These are phyloP conservation scores for Apistogramma diplotaenia DNA, from an alignment of 2,113 vertebrate species.

Conservation along the genomic window DNA sequence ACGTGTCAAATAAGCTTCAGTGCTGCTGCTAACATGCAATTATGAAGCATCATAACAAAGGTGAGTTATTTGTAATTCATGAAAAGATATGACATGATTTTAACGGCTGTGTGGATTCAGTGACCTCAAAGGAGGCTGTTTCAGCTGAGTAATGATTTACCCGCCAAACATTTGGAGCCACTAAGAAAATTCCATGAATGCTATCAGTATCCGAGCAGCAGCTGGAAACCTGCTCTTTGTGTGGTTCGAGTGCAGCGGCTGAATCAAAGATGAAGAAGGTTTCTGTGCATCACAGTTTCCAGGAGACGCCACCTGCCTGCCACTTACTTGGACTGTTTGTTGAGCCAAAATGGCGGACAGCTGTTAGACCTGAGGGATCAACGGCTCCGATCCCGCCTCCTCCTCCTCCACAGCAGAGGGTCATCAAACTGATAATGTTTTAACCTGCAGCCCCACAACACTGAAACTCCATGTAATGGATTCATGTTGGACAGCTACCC, in stretches of 20 bases:
- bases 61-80: not conserved
- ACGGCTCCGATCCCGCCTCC: not conserved
- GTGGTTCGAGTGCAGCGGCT: not conserved
- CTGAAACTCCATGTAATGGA: not conserved
- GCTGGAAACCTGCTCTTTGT: not conserved
- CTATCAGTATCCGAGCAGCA: not conserved
- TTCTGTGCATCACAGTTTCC: not conserved
- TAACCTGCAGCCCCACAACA: not conserved
- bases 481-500: too few species aligned
- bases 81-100: not conserved
- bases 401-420: rapidly evolving
- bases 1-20: not conserved
- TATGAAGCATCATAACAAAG: not conserved
- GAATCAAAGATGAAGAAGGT: not conserved
- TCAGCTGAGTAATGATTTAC: not conserved
- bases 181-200: not conserved
- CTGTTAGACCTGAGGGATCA: not conserved
- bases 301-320: not conserved
- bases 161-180: too few species aligned
- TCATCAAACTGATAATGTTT: not conserved
- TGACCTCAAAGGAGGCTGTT: not conserved
- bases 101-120: not conserved
- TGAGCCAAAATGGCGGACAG: not conserved
- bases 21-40: not conserved
- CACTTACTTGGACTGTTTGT: not conserved